Evolutionary conservation across 2,113 vertebrate genomes (phyloP).

Genomic region (Prolemur simus): DNA sequence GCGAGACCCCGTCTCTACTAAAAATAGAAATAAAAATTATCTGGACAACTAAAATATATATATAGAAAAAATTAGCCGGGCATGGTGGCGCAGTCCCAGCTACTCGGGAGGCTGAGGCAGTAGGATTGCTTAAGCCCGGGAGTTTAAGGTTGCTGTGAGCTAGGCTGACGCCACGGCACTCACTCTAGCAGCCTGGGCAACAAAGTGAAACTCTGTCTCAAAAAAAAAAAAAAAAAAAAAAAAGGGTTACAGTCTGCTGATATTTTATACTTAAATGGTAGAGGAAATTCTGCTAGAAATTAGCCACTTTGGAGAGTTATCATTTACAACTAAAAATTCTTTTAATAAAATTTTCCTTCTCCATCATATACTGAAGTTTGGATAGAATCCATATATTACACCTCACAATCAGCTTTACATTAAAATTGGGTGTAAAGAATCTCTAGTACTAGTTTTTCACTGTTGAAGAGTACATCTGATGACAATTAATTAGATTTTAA

Average conservation of each 20-base stretch:
- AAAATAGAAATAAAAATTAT: too few relatives aligned
- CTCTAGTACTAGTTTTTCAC: not conserved
- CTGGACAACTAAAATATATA: too few relatives aligned
- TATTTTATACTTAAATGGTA: not conserved
- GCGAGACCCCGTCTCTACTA: too few relatives aligned
- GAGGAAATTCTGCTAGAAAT: constrained; percentile 2
- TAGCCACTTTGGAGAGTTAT: constrained; percentile 19
- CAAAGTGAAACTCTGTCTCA: too few relatives aligned
- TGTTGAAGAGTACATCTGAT: not conserved
- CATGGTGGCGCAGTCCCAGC: too few relatives aligned
- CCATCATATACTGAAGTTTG: not conserved
- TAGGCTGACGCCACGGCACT: too few relatives aligned
- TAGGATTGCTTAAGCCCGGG: too few relatives aligned
- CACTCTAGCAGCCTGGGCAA: too few relatives aligned
- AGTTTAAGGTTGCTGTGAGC: too few relatives aligned
- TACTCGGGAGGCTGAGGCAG: too few relatives aligned
- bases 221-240: too few relatives aligned
- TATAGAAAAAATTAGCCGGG: too few relatives aligned
- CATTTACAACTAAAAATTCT: constrained; percentile 4
- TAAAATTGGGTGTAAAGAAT: not conserved
- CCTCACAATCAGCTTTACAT: not conserved
- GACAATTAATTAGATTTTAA: not conserved
- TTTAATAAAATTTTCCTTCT: not conserved
- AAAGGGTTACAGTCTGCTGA: not conserved
- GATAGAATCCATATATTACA: not conserved